Evolutionary conservation across 2,888 invertebrate genomes (phyloP).

Genomic region (Drosophila neotestacea): DNA sequence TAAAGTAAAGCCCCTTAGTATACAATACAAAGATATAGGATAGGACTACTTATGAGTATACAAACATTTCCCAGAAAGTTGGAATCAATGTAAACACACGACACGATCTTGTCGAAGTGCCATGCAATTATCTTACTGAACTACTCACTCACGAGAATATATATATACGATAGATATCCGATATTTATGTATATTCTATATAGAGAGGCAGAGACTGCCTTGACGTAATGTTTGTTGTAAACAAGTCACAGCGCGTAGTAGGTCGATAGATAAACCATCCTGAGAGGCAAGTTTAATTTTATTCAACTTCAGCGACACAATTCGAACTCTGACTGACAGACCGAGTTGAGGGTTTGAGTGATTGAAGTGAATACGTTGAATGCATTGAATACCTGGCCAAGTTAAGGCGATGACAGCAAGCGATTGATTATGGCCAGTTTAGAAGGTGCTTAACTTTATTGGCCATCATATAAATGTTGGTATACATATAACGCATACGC

Average conservation of each 20-base stretch:
- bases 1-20: constrained; percentile 59
- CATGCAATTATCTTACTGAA: constrained; percentile 52
- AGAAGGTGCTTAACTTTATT: constrained; percentile 62
- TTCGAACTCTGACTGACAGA: constrained; percentile 40
- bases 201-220: constrained; percentile 30
- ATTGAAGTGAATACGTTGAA: constrained; percentile 3
- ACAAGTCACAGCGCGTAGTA: constrained; percentile 57
- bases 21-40: constrained; percentile 24
- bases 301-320: constrained; percentile 14
- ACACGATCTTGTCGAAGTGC: constrained; percentile 53
- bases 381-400: constrained; percentile 3
- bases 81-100: constrained; percentile 56
- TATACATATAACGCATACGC: constrained; percentile 66
- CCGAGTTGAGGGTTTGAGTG: constrained; percentile 12
- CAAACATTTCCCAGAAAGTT: constrained; percentile 41
- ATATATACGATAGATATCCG: constrained; percentile 11
- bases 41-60: constrained; percentile 12
- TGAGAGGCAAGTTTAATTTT: constrained; percentile 16
- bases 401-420: constrained; percentile 27
- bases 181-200: constrained; percentile 6
- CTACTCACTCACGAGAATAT: constrained; percentile 16
- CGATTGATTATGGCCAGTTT: constrained; percentile 56
- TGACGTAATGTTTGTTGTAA: constrained; percentile 61
- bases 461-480: constrained; percentile 43
- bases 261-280: constrained; percentile 68